phyloP scores from a whole-genome alignment of 2,888 invertebrate species.

The Actias luna region DNA sequence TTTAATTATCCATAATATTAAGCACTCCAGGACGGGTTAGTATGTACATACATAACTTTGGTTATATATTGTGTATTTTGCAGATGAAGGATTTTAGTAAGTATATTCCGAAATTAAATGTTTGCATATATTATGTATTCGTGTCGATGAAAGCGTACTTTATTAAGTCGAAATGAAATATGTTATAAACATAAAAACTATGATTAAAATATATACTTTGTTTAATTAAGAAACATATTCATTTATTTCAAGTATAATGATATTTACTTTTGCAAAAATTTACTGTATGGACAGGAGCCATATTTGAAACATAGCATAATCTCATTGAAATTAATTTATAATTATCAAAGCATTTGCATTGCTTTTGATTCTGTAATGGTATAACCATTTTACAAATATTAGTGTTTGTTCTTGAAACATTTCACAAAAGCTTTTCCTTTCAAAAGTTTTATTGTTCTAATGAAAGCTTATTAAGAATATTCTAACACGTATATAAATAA shows the following conservation, averaged over 20 bases:
- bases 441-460: too few relatives aligned
- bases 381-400: background rate
- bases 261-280: too few relatives aligned
- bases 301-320: too few relatives aligned
- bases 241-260: too few relatives aligned
- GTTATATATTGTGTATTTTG: conserved; percentile 11
- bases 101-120: conserved; percentile 8
- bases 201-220: too few relatives aligned
- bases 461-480: too few relatives aligned
- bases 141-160: background rate
- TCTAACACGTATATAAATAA: too few relatives aligned
- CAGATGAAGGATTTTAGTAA: conserved; percentile 23
- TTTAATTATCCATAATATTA: conserved; percentile 9
- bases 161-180: background rate
- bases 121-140: background rate
- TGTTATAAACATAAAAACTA: too few relatives aligned
- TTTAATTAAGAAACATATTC: too few relatives aligned
- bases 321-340: background rate
- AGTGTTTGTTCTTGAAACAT: background rate
- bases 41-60: conserved; percentile 12
- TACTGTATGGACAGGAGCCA: too few relatives aligned
- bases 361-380: background rate
- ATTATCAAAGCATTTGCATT: background rate
- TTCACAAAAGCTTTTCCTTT: background rate
- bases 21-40: conserved; percentile 26